phyloP scores from a whole-genome alignment of 2,797 vertebrate species.

The Trematomus bernacchii region DNA sequence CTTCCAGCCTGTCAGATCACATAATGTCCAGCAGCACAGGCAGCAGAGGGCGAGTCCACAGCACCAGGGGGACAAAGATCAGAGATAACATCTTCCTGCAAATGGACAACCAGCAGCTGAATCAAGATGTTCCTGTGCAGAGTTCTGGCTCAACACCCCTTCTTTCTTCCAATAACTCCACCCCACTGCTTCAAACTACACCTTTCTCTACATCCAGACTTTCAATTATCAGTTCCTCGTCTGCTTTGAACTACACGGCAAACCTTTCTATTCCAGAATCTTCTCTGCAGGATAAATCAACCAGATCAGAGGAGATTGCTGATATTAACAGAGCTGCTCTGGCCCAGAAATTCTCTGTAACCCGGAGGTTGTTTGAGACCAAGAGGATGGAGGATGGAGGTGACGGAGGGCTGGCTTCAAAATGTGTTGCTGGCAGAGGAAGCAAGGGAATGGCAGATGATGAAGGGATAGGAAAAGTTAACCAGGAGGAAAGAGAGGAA shows the following conservation, averaged over 20 bases:
- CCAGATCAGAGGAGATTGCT: constrained; percentile 82
- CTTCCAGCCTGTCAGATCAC: constrained; percentile 69
- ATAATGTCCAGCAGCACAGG: constrained; percentile 64
- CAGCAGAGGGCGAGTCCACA: constrained; percentile 78
- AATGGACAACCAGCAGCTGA: constrained; percentile 88
- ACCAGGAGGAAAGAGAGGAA: constrained; percentile 48
- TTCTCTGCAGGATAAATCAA: constrained; percentile 73
- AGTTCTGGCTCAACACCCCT: constrained; percentile 42
- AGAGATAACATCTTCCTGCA: constrained; percentile 93
- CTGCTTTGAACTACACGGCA: constrained; percentile 80
- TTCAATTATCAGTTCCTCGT: constrained; percentile 70
- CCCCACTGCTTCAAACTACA: constrained; percentile 48
- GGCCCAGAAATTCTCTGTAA: constrained; percentile 93
- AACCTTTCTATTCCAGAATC: constrained; percentile 72
- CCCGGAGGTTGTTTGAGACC: constrained; percentile 91
- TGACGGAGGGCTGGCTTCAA: constrained; percentile 39
- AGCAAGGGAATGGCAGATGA: constrained; percentile 42
- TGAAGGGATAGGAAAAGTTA: constrained; percentile 29
- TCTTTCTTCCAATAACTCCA: constrained; percentile 41
- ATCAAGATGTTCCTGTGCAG: constrained; percentile 63
- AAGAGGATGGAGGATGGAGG: constrained; percentile 79
- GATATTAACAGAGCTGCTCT: constrained; percentile 89
- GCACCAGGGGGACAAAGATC: constrained; percentile 90
- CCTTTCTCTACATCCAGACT: constrained; percentile 50
- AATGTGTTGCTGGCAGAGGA: constrained; percentile 40